Evolutionary conservation across 2,113 vertebrate species (phyloP).

Genomic region (Pedetes capensis): DNA sequence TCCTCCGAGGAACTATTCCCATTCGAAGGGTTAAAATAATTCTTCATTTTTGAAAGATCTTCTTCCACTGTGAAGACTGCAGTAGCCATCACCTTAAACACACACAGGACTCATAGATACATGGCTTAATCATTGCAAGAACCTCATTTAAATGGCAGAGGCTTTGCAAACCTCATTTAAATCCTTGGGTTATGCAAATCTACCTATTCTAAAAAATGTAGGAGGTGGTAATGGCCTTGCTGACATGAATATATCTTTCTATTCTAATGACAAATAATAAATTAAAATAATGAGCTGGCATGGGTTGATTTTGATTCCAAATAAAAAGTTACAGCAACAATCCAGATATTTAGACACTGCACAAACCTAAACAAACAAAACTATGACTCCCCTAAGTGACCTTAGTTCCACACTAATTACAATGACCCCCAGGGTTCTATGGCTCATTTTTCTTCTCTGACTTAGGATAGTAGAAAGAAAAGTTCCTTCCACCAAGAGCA

Average conservation of each 20-base stretch:
- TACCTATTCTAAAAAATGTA: neutral
- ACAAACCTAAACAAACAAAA: neutral
- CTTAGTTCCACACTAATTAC: neutral
- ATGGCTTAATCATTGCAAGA: neutral
- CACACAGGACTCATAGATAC: neutral
- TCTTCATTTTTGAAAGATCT: neutral
- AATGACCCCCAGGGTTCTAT: neutral
- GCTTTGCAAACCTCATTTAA: neutral
- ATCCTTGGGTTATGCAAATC: neutral
- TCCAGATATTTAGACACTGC: neutral
- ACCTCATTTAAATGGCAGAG: neutral
- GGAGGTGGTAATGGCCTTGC: neutral
- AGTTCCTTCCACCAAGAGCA: neutral
- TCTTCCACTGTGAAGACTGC: neutral
- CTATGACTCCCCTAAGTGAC: neutral
- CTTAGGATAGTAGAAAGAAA: neutral
- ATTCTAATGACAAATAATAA: neutral
- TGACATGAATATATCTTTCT: neutral
- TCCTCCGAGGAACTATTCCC: neutral
- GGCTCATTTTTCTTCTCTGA: neutral
- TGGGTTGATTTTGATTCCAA: neutral
- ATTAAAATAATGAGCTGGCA: neutral
- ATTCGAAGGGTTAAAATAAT: conserved; percentile 28
- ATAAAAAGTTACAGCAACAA: neutral
- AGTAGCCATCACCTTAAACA: neutral